Conservation (phyloP, 2,797 vertebrate species). For the Gallirallus australis region DNA sequence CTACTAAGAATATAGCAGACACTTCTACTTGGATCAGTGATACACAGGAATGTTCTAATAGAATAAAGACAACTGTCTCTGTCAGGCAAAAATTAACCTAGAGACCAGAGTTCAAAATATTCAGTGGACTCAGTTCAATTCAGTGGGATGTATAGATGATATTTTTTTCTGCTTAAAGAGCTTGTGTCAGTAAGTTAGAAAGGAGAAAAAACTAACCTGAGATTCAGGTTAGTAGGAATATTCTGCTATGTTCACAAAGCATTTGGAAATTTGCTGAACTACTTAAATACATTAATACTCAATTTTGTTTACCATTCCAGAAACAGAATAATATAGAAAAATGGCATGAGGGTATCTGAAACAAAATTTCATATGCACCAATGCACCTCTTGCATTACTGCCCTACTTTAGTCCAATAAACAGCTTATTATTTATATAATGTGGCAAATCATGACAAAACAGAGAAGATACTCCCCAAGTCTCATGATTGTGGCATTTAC, state of each 20-base stretch:
- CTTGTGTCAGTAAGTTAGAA: not conserved
- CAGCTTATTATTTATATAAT: not conserved
- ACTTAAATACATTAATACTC: not conserved
- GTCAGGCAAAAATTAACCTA: not conserved
- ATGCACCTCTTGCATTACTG: not conserved
- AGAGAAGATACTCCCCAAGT: not conserved
- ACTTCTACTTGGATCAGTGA: not conserved
- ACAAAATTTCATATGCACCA: not conserved
- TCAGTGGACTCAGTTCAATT: not conserved
- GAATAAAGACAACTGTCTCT: not conserved
- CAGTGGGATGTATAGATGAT: not conserved
- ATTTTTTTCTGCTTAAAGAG: not conserved
- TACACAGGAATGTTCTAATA: not conserved
- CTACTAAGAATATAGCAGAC: not conserved
- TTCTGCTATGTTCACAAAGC: not conserved
- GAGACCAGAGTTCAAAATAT: not conserved
- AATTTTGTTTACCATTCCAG: not conserved
- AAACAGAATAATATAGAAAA: not conserved
- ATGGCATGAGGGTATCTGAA: not conserved
- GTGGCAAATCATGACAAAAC: not conserved
- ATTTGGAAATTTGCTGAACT: not conserved
- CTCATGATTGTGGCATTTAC: not conserved
- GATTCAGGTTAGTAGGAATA: not conserved
- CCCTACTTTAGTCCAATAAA: not conserved
- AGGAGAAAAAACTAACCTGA: not conserved